Evolutionary conservation across 2,888 invertebrate species (phyloP).

Genomic region (Coelinius sp.): DNA sequence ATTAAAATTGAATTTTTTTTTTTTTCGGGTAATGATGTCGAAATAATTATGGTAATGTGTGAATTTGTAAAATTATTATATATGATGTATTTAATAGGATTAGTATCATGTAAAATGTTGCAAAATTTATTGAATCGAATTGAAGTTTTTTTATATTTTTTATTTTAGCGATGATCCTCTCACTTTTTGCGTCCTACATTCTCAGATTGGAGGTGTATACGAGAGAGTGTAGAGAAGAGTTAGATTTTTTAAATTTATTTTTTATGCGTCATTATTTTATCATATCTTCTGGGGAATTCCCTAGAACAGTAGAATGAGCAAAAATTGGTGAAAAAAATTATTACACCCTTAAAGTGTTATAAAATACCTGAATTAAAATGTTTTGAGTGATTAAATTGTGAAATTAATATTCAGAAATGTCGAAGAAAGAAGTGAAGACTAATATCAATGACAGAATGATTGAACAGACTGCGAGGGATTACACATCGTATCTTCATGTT

Average conservation of each 20-base stretch:
- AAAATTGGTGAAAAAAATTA: too few species aligned
- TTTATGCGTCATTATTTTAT: too few species aligned
- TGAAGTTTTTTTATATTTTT: background rate
- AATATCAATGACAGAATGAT: slow-evolving; percentile 49
- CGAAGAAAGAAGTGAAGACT: background rate
- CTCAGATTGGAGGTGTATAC: background rate
- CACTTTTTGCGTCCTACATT: slow-evolving; percentile 1
- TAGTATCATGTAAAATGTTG: background rate
- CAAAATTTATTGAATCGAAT: background rate
- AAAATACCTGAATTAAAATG: slow-evolving; percentile 1
- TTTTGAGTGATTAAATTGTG: background rate
- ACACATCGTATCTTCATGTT: slow-evolving; percentile 61
- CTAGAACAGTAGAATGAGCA: too few species aligned
- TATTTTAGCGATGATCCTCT: background rate
- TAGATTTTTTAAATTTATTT: too few species aligned
- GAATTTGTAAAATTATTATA: too few species aligned
- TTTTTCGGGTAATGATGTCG: too few species aligned
- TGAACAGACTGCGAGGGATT: slow-evolving; percentile 64
- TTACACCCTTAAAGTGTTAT: too few species aligned
- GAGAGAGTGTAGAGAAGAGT: too few species aligned
- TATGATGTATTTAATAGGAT: background rate
- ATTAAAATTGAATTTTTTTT: too few species aligned
- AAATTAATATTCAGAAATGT: slow-evolving; percentile 7
- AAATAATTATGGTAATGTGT: too few species aligned
- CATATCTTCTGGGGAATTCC: too few species aligned